Base-by-base conservation (phyloP, 1,140 invertebrate genomes). In the Geopemphigus sp. region DNA sequence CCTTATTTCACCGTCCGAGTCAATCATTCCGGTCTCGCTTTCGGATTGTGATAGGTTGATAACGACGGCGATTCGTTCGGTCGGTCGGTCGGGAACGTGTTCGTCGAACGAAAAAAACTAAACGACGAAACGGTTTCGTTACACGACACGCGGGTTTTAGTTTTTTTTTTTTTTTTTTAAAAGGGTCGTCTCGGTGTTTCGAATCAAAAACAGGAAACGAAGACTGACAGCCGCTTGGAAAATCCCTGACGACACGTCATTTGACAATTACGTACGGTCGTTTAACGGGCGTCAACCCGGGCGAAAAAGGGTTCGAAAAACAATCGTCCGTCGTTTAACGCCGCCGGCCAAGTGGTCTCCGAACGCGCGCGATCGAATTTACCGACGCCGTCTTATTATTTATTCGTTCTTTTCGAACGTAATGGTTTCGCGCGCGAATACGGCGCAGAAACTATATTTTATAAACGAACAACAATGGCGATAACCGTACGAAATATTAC, bases 141-240 rank as follows among this genome's bases (percentile, higher is more conserved):
- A 26, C 54, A 72, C 50, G 11, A 8, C 29, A 32, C 15, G 15
- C 32, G 32, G 8, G 17, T 17, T 53, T 26, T 17, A 29, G 24
- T 45, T 59, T 1, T 39, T 39, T 3, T 39, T 8, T 8, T 39
- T 39, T 39, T 39, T 39, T 39, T 39, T 39, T 29, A 63, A 63
- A 78, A 29, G 39, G 74, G 74, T 78, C 26, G 57, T 78, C 26
- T 72, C 24, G 26, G 10, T 53, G 10, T 15, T 78, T 59, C 10
- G 57, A 78, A 78, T 78, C 74, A 32, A 61, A 63, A 63, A 78
- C 74, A 78, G 74, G 74, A 78, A 78, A 24, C 63, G 56, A 78
- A 78, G 74, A 78, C 61, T 78, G 74, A 78, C 74, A 78, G 61
- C 39, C 47, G 24, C 45, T 78, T 78, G 63, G 74, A 63, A 56